Evolutionary conservation across 2,888 invertebrate genomes (phyloP).

Genomic region (Lepidocyrtoides sp.): DNA sequence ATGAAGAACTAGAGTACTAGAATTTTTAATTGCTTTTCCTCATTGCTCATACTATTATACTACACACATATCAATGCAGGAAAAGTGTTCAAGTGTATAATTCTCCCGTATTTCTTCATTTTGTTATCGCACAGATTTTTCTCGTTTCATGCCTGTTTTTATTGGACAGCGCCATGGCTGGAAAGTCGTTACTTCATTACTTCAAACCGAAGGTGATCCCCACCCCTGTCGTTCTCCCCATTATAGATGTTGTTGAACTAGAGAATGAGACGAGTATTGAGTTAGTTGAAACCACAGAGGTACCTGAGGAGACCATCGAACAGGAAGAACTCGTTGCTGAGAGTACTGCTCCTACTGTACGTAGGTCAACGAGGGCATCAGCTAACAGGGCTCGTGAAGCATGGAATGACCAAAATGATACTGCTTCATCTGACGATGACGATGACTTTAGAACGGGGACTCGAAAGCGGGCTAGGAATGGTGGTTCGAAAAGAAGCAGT

Average conservation of each 20-base stretch:
- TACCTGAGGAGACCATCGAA: no score
- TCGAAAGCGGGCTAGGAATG: constrained; percentile 54
- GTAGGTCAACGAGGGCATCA: constrained; percentile 56
- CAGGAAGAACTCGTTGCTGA: not conserved
- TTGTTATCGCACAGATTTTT: no score
- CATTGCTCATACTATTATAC: no score
- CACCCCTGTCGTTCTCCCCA: not conserved
- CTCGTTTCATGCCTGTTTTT: no score
- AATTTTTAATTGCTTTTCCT: no score
- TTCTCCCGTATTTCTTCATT: no score
- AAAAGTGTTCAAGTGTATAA: no score
- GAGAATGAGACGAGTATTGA: constrained; percentile 2
- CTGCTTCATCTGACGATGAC: constrained; percentile 36
- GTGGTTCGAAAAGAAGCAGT: not conserved
- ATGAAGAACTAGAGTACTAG: no score
- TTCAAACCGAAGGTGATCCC: constrained; percentile 59
- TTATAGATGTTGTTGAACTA: not conserved
- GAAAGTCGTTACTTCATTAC: constrained; percentile 58
- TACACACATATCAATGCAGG: no score
- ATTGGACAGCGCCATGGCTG: no score
- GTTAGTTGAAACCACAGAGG: not conserved
- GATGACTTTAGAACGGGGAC: constrained; percentile 31
- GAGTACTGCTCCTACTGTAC: not conserved
- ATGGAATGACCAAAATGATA: constrained; percentile 37
- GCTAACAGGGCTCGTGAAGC: constrained; percentile 59